These are phyloP conservation scores for Brachionus rubens DNA, from an alignment of 1,140 invertebrate genomes.

Conservation along the genomic window DNA sequence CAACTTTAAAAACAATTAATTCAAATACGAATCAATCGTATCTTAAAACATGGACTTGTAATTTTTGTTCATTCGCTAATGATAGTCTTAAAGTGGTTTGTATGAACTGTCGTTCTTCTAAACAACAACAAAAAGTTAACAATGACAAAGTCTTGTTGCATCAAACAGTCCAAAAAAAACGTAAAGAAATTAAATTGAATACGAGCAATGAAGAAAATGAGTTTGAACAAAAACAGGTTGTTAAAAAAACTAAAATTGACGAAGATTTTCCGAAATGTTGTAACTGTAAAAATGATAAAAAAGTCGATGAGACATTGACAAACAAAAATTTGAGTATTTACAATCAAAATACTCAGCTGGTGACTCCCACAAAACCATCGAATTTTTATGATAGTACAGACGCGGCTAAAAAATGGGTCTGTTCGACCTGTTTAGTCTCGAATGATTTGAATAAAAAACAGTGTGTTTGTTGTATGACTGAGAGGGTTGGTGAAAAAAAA, in stretches of 20 bases:
- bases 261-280: too few species aligned
- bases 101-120: slow-evolving; percentile 26
- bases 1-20: not conserved
- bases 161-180: not conserved
- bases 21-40: not conserved
- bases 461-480: slow-evolving; percentile 3
- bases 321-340: not conserved
- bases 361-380: slow-evolving; percentile 20
- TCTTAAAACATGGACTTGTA: slow-evolving; percentile 39
- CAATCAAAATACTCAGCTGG: not conserved
- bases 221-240: not conserved
- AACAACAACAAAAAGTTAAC: not conserved
- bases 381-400: slow-evolving; percentile 13
- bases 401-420: slow-evolving; percentile 39
- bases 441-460: not conserved
- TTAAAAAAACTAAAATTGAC: not conserved
- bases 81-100: slow-evolving; percentile 44
- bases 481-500: not conserved
- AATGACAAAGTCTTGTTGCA: not conserved
- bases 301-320: too few species aligned
- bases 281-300: too few species aligned
- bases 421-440: slow-evolving; percentile 16
- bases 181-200: not conserved
- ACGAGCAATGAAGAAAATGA: slow-evolving; percentile 32
- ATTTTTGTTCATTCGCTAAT: slow-evolving; percentile 4